Evolutionary conservation across 1,140 invertebrate genomes (phyloP).

Genomic region (Hycleus phaleratus): DNA sequence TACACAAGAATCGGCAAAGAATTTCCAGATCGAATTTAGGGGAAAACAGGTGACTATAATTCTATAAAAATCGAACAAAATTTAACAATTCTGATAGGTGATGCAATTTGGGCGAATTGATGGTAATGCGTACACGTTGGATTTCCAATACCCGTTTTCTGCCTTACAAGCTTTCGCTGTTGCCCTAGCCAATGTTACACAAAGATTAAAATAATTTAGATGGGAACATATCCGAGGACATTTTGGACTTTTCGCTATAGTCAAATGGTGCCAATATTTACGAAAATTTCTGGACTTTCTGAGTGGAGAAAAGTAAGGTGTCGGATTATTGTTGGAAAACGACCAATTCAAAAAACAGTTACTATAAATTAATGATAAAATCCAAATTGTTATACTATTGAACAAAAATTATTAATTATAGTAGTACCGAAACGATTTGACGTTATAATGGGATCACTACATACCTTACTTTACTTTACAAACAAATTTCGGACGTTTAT

Average conservation of each 20-base stretch:
- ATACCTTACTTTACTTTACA: too few species aligned
- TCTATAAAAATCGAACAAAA: not conserved
- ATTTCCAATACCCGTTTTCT: slow-evolving; percentile 98
- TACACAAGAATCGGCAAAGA: slow-evolving; percentile 98
- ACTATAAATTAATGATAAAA: too few species aligned
- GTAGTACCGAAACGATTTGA: too few species aligned
- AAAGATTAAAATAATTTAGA: slow-evolving; percentile 69
- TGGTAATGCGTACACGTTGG: slow-evolving; percentile 95
- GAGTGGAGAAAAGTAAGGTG: slow-evolving; percentile 2
- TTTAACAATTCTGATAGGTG: slow-evolving; percentile 57
- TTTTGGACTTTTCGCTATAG: not conserved
- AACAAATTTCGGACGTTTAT: too few species aligned
- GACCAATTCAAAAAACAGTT: too few species aligned
- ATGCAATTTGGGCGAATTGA: slow-evolving; percentile 99
- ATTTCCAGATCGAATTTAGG: slow-evolving; percentile 98
- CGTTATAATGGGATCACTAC: too few species aligned
- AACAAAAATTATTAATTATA: too few species aligned
- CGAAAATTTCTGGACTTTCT: not conserved
- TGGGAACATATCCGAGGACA: not conserved
- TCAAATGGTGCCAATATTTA: slow-evolving; percentile 4
- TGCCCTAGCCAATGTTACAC: slow-evolving; percentile 96
- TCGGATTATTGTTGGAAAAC: too few species aligned
- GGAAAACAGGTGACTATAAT: slow-evolving; percentile 75
- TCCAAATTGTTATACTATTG: too few species aligned
- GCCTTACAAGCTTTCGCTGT: slow-evolving; percentile 97